Base-by-base conservation (phyloP, 2,888 invertebrate genomes). In the Dorcus parallelipipedus region DNA sequence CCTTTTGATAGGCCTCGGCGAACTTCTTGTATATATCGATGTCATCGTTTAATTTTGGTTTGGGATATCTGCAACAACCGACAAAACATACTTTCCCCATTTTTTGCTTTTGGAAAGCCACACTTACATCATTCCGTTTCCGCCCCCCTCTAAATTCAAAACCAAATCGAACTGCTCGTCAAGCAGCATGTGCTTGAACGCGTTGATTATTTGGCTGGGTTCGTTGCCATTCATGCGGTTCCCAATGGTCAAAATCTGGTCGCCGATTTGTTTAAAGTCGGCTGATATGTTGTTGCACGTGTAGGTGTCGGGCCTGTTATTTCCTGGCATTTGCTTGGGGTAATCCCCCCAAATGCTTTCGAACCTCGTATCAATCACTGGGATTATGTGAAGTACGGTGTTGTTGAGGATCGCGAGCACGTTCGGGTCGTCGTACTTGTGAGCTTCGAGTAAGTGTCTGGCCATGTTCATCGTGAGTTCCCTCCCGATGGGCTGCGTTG, bases 381-480 rank as follows among this genome's bases (percentile, higher is more conserved):
- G 95, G 65, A 94, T 83, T 66, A 96, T 84, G 74, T 94, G 91
- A 40, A 96, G 74, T 3, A 93, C 90, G 0, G 88, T 82, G 63
- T 86, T 86, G 51, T 88, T 80, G 4, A 96, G 73, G 9, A 96
- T 76, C 17, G 79, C 77, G 42, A 81, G 74, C 62, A 91, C 86
- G 0, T 82, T 74, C 0, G 87, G 86, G 69, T 94, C 88, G 26
- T 86, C 86, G 53, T 86, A 81, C 47, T 81, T 79, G 72, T 89
- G 85, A 0, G 91, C 94, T 53, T 83, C 85, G 23, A 89, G 77
- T 17, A 96, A 78, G 78, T 96, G 95, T 0, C 92, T 84, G 0
- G 91, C 90, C 66, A 97, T 82, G 76, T 95, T 88, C 0, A 95
- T 71, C 0, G 90, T 78, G 59, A 97, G 81, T 77, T 97, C 96